phyloP scores from a whole-genome alignment of 2,797 vertebrate genomes.

The Alouatta caraya region DNA sequence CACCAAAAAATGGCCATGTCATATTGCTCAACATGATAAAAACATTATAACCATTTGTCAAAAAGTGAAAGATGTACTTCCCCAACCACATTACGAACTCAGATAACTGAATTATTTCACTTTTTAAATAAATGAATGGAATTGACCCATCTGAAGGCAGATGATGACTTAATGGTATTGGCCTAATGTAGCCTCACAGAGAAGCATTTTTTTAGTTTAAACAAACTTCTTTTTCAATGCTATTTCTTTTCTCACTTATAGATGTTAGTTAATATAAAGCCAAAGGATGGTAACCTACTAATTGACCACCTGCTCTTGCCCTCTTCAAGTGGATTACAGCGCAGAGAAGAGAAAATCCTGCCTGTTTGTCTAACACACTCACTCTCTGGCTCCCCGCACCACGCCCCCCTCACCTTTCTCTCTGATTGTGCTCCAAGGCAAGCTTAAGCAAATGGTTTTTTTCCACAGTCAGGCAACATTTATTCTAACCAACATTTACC shows the following conservation, averaged over 20 bases:
- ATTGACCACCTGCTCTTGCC: not conserved
- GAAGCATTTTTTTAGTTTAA: not conserved
- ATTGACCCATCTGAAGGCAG: not conserved
- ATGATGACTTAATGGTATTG: not conserved
- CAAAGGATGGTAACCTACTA: not conserved
- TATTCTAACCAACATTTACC: constrained; percentile 82
- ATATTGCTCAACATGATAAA: not conserved
- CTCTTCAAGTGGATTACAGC: not conserved
- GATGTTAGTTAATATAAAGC: not conserved
- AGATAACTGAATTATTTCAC: not conserved
- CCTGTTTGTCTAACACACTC: too few species aligned
- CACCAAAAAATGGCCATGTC: not conserved
- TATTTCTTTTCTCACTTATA: not conserved
- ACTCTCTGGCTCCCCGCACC: rapidly evolving
- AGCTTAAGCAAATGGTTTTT: constrained; percentile 75
- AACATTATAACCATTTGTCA: not conserved
- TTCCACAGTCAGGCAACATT: constrained; percentile 78
- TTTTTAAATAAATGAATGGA: constrained; percentile 13
- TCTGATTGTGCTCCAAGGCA: not conserved
- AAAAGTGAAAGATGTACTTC: not conserved
- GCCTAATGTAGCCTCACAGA: not conserved
- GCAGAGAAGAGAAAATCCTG: not conserved
- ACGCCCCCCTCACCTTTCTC: not conserved
- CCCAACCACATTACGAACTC: not conserved
- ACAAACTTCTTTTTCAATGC: not conserved